Evolutionary conservation across 2,797 vertebrate species (phyloP).

Genomic region (Macropus fuliginosus): DNA sequence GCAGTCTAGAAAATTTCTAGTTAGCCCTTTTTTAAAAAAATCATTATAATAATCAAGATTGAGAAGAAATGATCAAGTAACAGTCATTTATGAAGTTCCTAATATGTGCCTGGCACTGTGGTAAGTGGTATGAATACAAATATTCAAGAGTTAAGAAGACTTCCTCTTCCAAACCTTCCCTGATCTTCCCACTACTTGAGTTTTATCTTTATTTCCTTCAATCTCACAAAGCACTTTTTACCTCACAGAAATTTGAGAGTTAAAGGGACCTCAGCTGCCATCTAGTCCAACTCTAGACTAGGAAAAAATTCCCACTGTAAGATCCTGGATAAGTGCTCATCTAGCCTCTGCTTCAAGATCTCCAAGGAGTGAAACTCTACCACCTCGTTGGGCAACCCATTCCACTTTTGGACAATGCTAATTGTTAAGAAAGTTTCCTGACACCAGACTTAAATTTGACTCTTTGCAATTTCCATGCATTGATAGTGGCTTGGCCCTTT

Average conservation of each 20-base stretch:
- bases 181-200: not conserved
- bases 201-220: not conserved
- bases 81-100: not conserved
- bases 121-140: not conserved
- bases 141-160: not conserved
- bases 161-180: not conserved
- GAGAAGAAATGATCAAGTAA: not conserved
- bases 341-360: not conserved
- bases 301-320: not conserved
- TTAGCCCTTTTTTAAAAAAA: not conserved
- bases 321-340: not conserved
- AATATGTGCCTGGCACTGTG: not conserved
- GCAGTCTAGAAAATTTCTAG: not conserved
- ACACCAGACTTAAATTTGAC: not conserved
- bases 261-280: not conserved
- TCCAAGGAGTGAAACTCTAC: not conserved
- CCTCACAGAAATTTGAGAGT: not conserved
- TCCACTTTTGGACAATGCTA: not conserved
- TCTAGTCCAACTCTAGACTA: not conserved
- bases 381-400: not conserved
- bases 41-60: not conserved
- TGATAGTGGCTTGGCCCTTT: not conserved
- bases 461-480: not conserved
- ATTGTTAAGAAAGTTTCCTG: not conserved
- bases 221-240: not conserved